A percentile compares a stretch with the other conserved stretches of the same genome.
These are phyloP conservation scores for Pimephales promelas DNA, from an alignment of 2,113 vertebrate genomes.

Conservation along the genomic window DNA sequence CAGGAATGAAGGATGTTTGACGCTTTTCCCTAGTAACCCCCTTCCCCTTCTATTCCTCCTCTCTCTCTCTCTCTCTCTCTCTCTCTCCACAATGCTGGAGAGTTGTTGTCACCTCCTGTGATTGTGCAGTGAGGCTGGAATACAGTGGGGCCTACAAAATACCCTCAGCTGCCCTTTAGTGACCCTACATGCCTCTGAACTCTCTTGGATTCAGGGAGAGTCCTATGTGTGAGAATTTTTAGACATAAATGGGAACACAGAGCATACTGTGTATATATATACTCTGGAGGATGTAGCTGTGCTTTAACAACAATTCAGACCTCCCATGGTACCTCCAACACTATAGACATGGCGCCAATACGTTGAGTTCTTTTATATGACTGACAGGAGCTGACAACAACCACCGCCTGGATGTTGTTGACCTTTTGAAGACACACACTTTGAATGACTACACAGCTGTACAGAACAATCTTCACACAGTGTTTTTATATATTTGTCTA, in stretches of 20 bases:
- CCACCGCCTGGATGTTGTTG: not conserved
- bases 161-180: not conserved
- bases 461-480: not conserved
- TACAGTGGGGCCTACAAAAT: constrained; percentile 4
- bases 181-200: constrained; percentile 31
- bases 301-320: constrained; percentile 36
- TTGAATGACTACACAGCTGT: not conserved
- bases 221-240: not conserved
- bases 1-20: constrained; percentile 82
- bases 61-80: constrained; percentile 58
- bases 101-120: constrained; percentile 72
- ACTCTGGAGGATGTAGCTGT: not conserved
- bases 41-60: constrained; percentile 50
- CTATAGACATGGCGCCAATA: not conserved
- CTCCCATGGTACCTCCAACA: not conserved
- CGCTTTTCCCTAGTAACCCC: constrained; percentile 68
- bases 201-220: not conserved
- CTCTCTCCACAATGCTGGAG: constrained; percentile 66
- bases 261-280: not conserved
- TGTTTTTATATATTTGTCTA: not conserved
- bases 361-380: not conserved
- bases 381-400: not conserved
- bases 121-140: constrained; percentile 60
- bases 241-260: not conserved
- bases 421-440: not conserved